A percentile compares a stretch with the other conserved stretches of the same genome.
Evolutionary conservation across 2,113 vertebrate species (phyloP).

Genomic region (Pelecanoides urinatrix): DNA sequence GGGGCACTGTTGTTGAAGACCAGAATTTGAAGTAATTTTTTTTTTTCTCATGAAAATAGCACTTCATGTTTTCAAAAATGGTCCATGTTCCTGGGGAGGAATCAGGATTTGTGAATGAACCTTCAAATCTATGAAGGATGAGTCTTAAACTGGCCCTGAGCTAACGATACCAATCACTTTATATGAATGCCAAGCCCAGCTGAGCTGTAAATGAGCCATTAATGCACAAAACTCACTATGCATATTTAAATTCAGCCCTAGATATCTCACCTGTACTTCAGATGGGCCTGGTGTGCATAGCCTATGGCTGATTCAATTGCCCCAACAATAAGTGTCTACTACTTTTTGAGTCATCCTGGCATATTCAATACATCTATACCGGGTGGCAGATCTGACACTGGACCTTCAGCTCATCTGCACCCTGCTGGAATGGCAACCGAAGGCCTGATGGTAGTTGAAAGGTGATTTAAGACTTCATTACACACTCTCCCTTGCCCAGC

Average conservation of each 20-base stretch:
- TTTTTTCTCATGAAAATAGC: neutral
- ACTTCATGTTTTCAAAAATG: neutral
- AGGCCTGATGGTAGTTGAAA: neutral
- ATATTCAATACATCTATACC: neutral
- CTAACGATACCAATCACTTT: neutral
- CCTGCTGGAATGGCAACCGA: neutral
- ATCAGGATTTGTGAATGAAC: neutral
- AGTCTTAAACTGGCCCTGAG: neutral
- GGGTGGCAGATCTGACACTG: neutral
- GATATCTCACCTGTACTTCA: neutral
- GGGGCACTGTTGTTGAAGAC: neutral
- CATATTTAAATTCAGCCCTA: neutral
- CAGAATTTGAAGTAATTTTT: fast-evolving
- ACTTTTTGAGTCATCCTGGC: neutral
- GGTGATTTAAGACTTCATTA: neutral
- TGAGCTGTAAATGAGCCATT: neutral
- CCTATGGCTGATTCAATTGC: neutral
- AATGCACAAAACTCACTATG: neutral
- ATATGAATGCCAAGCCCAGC: neutral
- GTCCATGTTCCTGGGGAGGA: neutral
- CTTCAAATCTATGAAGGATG: neutral
- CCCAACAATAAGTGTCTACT: neutral
- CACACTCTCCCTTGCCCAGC: neutral
- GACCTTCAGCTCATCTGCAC: neutral
- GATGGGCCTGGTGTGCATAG: neutral